Evolutionary conservation across 2,888 invertebrate species (phyloP), one percentile per base, ranked within the genome.

Genomic region (Dasysyrphus albostriatus): DNA sequence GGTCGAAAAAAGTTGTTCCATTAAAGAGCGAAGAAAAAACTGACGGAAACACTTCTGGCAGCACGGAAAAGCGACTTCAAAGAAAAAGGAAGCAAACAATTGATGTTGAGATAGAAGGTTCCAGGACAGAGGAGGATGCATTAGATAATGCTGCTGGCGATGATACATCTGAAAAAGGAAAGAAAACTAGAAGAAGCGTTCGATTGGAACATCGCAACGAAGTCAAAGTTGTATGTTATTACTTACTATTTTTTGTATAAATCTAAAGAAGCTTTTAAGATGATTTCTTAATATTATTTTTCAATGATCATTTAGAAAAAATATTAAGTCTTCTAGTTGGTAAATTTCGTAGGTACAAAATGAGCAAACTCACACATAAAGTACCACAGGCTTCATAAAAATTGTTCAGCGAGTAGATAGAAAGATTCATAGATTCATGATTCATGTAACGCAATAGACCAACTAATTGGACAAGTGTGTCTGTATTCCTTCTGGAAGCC

Each of bases 171-270:
- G 89, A 88, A 3, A 91, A 90, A 78, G 89, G 89, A 2, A 91
- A 90, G 56, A 88, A 90, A 6, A 92, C 90, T 88, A 89, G 92
- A 8, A 90, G 92, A 39, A 92, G 92, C 63, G 92, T 91, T 19
- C 91, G 92, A 3, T 80, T 92, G 72, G 92, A 91, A 44, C 92
- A 91, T 88, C 91, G 92, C 1, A 88, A 90, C 51, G 92, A 92
- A 88, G 84, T 88, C 24, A 90, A 90, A 78, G 83, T 89, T 75
- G 89, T 89, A 88, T 79, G 90, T 88, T 6, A 42, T 14, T 14
- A 12, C 5, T 14, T 42, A n/a, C n/a, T n/a, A n/a, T 42, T 12
- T 42, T 12, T 12, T 42, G 24, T 42, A 12, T 24, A 9, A 14
- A 42, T 5, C 12, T 37, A 37, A n/a, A n/a, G n/a, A n/a, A n/a